Evolutionary conservation across 2,113 vertebrate genomes (phyloP).

Genomic region (Tichodroma muraria): DNA sequence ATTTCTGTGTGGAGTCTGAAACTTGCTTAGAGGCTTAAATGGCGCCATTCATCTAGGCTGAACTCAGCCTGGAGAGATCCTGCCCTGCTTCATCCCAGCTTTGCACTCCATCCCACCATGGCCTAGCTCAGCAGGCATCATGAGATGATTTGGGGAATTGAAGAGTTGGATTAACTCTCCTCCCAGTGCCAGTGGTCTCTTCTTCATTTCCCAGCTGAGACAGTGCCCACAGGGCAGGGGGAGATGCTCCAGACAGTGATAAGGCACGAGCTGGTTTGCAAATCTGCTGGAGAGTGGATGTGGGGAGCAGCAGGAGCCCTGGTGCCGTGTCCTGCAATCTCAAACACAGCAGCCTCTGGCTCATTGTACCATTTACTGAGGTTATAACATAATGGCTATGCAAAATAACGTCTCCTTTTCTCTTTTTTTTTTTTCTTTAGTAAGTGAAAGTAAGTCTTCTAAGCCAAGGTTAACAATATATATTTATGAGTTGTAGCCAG

Average conservation of each 20-base stretch:
- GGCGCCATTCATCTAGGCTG: background rate
- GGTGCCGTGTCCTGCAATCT: background rate
- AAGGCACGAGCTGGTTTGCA: background rate
- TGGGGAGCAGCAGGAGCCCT: background rate
- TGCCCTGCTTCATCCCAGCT: background rate
- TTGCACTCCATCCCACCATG: background rate
- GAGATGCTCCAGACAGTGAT: background rate
- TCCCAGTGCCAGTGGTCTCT: accelerated
- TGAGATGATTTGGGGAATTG: background rate
- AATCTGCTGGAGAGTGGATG: background rate
- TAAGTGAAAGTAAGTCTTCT: slow-evolving; percentile 57
- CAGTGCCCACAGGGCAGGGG: background rate
- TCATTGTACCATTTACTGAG: background rate
- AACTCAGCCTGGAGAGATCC: background rate
- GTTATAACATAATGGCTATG: slow-evolving; percentile 22
- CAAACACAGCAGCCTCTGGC: background rate
- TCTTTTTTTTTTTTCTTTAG: background rate
- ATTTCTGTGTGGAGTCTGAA: background rate
- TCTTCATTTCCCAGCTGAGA: background rate
- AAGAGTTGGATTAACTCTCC: background rate
- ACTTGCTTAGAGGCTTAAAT: background rate
- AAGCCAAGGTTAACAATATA: slow-evolving; percentile 65
- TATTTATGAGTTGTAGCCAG: slow-evolving; percentile 69
- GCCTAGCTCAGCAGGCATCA: background rate
- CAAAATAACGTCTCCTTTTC: slow-evolving; percentile 12